phyloP scores from a whole-genome alignment of 2,797 vertebrate genomes.

The Chelon auratus region DNA sequence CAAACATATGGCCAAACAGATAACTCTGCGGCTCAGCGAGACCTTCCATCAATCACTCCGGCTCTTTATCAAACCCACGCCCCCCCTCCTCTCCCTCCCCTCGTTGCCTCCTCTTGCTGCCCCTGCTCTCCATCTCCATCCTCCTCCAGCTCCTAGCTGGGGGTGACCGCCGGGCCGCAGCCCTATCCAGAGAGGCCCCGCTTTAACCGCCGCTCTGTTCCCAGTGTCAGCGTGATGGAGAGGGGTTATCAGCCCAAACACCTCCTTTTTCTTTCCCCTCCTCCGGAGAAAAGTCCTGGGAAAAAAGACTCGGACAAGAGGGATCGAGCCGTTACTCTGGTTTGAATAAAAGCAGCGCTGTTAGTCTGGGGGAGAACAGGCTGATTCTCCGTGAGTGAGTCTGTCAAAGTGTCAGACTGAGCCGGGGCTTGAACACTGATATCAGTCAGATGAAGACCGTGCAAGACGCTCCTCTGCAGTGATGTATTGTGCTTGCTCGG shows the following conservation, averaged over 20 bases:
- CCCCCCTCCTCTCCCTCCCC: not conserved
- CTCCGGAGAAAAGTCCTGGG: slow-evolving; percentile 53
- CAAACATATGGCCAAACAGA: slow-evolving; percentile 63
- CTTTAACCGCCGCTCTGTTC: slow-evolving; percentile 27
- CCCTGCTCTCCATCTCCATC: slow-evolving; percentile 26
- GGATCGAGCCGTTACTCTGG: slow-evolving; percentile 41
- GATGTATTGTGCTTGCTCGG: slow-evolving; percentile 46
- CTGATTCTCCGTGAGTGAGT: slow-evolving; percentile 10
- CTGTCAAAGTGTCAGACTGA: slow-evolving; percentile 36
- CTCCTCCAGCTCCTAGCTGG: slow-evolving; percentile 25
- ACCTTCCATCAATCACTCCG: slow-evolving; percentile 60
- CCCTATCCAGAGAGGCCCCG: slow-evolving; percentile 47
- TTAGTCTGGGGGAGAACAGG: slow-evolving; percentile 32
- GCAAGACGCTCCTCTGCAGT: slow-evolving; percentile 21
- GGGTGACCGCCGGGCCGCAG: slow-evolving; percentile 30
- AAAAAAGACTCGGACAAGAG: slow-evolving; percentile 34
- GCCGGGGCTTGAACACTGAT: slow-evolving; percentile 16
- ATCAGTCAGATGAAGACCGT: slow-evolving; percentile 36
- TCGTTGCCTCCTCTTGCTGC: slow-evolving; percentile 9
- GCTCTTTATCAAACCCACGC: slow-evolving; percentile 46
- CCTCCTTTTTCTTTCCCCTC: slow-evolving; percentile 56
- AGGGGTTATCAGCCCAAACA: slow-evolving; percentile 72
- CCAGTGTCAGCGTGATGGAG: slow-evolving; percentile 69
- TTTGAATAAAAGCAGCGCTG: slow-evolving; percentile 51
- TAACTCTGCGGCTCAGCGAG: slow-evolving; percentile 43